Conservation (phyloP, 2,888 invertebrate species). For the Lochmaea crataegi region DNA sequence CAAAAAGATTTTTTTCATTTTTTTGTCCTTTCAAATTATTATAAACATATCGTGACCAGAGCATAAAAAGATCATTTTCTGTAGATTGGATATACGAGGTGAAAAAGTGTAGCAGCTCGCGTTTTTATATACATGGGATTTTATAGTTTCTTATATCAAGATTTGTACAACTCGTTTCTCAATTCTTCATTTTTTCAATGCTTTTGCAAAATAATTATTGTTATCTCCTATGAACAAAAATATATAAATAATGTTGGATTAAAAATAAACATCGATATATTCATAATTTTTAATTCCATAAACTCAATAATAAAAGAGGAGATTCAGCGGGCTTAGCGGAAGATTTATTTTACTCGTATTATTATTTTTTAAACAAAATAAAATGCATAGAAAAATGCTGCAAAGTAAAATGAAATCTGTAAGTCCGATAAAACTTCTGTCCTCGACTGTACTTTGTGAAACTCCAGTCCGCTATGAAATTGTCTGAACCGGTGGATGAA, state of each 20-base stretch:
- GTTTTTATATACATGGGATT: background rate
- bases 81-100: background rate
- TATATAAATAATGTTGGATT: too few relatives aligned
- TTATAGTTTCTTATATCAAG: background rate
- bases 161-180: background rate
- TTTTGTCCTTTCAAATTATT: constrained; percentile 14
- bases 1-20: background rate
- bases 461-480: constrained; percentile 58
- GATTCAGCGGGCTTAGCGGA: background rate
- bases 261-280: too few relatives aligned
- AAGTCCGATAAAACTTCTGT: constrained; percentile 44
- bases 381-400: constrained; percentile 4
- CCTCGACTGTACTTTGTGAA: constrained; percentile 49
- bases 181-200: background rate
- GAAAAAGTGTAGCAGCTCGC: background rate
- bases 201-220: background rate
- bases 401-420: constrained; percentile 33
- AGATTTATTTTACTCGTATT: background rate
- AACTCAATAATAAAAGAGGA: too few relatives aligned
- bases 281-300: too few relatives aligned
- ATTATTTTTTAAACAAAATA: constrained; percentile 16
- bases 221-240: background rate
- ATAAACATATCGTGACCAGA: constrained; percentile 7
- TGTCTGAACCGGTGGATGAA: constrained; percentile 61
- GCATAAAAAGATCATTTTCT: constrained; percentile 10